These are phyloP conservation scores for Emydocephalus ijimae DNA, from an alignment of 2,113 vertebrate species.

Conservation along the genomic window DNA sequence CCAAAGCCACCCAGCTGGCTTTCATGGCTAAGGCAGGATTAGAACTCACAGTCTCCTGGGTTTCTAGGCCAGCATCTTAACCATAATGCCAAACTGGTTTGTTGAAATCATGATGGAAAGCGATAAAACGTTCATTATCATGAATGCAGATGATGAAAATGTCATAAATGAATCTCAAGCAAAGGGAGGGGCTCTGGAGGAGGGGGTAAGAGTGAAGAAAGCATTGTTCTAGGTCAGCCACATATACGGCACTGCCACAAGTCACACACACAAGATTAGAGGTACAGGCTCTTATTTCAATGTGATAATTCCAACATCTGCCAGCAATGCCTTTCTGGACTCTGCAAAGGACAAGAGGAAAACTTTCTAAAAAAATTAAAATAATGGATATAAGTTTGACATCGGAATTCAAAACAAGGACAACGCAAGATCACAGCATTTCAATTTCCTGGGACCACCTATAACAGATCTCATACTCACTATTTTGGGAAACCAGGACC, in stretches of 20 bases:
- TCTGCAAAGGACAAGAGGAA: background rate
- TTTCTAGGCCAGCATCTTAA: background rate
- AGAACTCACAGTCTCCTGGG: background rate
- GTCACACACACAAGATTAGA: background rate
- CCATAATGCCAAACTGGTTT: background rate
- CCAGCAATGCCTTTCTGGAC: background rate
- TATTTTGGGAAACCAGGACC: background rate
- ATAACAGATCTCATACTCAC: background rate
- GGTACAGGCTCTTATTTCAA: background rate
- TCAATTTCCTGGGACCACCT: background rate
- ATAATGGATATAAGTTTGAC: background rate
- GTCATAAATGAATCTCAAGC: background rate
- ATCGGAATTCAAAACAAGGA: background rate
- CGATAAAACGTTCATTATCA: background rate
- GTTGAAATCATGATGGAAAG: background rate
- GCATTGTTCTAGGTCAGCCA: background rate
- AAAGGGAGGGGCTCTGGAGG: background rate
- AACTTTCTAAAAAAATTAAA: background rate
- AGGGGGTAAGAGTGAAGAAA: background rate
- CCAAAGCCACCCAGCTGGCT: background rate
- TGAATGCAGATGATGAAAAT: background rate
- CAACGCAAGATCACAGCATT: background rate
- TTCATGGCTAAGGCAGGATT: background rate
- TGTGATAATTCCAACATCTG: background rate
- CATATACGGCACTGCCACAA: background rate